Conservation (phyloP, 2,888 invertebrate species). For the Lagria hirta region DNA sequence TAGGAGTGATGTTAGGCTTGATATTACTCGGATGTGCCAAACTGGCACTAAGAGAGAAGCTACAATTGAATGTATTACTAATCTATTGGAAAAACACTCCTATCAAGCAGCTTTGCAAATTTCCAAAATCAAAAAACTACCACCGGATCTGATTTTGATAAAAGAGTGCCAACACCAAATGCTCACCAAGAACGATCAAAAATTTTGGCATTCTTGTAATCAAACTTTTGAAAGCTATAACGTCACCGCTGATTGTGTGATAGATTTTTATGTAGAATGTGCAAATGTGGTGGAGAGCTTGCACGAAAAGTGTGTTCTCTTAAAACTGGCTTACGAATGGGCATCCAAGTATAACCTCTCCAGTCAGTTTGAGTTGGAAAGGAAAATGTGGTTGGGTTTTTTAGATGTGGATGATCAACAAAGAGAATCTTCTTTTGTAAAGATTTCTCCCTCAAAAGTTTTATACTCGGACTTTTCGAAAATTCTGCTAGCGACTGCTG, state of each 20-base stretch:
- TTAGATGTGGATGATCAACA: constrained; percentile 38
- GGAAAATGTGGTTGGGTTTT: constrained; percentile 46
- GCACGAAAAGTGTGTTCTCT: constrained; percentile 56
- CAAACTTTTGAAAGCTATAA: constrained; percentile 62
- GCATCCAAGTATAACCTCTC: constrained; percentile 40
- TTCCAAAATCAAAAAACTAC: constrained; percentile 57
- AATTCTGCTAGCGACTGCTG: constrained; percentile 27
- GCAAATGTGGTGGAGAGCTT: constrained; percentile 56
- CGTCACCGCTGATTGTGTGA: constrained; percentile 63
- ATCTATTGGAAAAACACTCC: constrained; percentile 56
- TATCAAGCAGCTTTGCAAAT: constrained; percentile 63
- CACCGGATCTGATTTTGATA: constrained; percentile 58
- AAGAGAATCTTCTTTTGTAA: constrained; percentile 23
- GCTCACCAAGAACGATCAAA: constrained; percentile 54
- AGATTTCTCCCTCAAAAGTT: constrained; percentile 20
- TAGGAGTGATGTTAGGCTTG: constrained; percentile 57
- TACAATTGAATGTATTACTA: constrained; percentile 58
- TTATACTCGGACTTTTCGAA: constrained; percentile 36
- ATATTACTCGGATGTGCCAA: constrained; percentile 52
- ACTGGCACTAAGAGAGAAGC: constrained; percentile 52
- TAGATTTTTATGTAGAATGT: constrained; percentile 64
- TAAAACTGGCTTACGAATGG: constrained; percentile 49
- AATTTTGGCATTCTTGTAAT: constrained; percentile 64
- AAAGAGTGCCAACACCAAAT: constrained; percentile 60
- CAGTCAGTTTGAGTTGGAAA: constrained; percentile 43